Evolutionary conservation across 30 jellyfish, hydroid and myxozoan species (phyloP), one percentile per base, ranked within the genome.

Genomic region (Aurelia aurita complex sp. Pacific): DNA sequence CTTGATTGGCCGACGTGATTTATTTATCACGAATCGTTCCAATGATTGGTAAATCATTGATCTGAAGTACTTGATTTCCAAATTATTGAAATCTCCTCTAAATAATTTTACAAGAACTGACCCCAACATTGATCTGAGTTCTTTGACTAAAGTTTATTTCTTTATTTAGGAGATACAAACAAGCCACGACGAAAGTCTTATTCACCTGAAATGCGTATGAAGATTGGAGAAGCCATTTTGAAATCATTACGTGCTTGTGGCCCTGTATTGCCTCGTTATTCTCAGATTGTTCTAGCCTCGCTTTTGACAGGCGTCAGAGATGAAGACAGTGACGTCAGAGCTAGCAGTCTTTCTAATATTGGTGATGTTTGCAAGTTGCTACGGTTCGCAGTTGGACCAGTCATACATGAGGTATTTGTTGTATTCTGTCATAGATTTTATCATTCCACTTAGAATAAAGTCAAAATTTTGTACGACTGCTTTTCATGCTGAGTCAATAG

Each of bases 261-360:
- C 18, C 90, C 83, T 46, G 40, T 88, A 34, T 35, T 93, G 67
- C 96, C 98, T 32, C 29, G 77, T 40, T 93, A 93, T 81, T 36
- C 96, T 7, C 88, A 93, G 53, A 53, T 77, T 11, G 65, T 93
- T 19, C 40, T 93, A 36, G 78, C 97, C 29, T 76, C 98, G 23
- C 88, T 93, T 23, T 69, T 88, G 18, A 65, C 85, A n/a, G 98
- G 98, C 33, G 94, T 84, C 34, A 83, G 84, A 52, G 98, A 93
- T 88, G 77, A 38, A 9, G 97, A 93, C 66, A 55, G 75, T 61
- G 74, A 62, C 67, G 77, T 93, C 33, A 72, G 98, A 18, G 94
- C 98, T 1, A 88, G 97, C 55, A 82, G 97, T 64, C 57, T 93
- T 82, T 83, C 97, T 9, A 95, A 90, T 67, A 72, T 93, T 23